These are phyloP conservation scores for Odontophorus gujanensis DNA, from an alignment of 2,113 vertebrate species.

Conservation along the genomic window DNA sequence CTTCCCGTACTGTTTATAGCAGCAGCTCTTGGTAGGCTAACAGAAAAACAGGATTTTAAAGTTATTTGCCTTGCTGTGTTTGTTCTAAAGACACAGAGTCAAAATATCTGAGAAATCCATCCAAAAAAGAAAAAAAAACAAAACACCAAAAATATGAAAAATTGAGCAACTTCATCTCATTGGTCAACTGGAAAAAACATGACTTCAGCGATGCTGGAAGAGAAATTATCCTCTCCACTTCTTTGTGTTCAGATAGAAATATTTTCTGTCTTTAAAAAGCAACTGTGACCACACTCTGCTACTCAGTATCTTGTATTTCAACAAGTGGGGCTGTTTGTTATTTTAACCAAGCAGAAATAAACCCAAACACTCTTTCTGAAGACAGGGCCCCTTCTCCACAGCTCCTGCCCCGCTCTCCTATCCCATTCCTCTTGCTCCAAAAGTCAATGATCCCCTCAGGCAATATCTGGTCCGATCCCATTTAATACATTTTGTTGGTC, in stretches of 20 bases:
- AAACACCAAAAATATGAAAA: background rate
- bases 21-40: background rate
- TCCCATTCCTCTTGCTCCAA: background rate
- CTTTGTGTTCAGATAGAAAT: background rate
- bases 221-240: background rate
- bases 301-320: conserved; percentile 10
- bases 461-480: background rate
- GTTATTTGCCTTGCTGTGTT: background rate
- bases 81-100: background rate
- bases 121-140: background rate
- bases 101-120: background rate
- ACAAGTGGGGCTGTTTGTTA: background rate
- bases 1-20: background rate
- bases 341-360: conserved; percentile 30
- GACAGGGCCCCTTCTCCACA: background rate
- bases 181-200: background rate
- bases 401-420: background rate
- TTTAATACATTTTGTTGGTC: background rate
- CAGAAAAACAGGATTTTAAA: background rate
- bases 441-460: background rate
- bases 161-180: background rate
- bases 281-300: background rate
- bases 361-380: conserved; percentile 13
- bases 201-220: background rate
- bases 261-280: conserved; percentile 1